Evolutionary conservation across 1,140 invertebrate species (phyloP).

Genomic region (Chlorops oryzae): DNA sequence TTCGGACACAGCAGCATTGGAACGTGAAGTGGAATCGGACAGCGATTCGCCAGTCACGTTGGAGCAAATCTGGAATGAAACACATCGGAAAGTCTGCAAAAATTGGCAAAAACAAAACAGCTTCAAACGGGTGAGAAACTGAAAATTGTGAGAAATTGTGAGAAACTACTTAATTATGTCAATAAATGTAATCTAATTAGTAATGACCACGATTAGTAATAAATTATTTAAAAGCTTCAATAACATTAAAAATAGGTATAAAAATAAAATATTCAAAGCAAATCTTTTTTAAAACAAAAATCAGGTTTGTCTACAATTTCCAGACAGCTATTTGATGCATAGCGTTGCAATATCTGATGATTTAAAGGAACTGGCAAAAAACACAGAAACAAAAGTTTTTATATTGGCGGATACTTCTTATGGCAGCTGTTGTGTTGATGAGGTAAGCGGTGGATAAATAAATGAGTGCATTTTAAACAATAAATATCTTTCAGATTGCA

Average conservation of each 20-base stretch:
- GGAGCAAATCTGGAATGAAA: slow-evolving; percentile 45
- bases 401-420: slow-evolving; percentile 90
- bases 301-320: slow-evolving; percentile 87
- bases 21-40: slow-evolving; percentile 26
- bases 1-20: slow-evolving; percentile 31
- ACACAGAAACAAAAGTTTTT: slow-evolving; percentile 62
- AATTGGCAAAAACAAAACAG: slow-evolving; percentile 63
- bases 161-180: slow-evolving; percentile 21
- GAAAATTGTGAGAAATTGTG: no score
- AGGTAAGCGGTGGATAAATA: slow-evolving; percentile 50
- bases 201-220: no score
- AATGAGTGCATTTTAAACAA: neutral
- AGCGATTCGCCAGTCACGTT: slow-evolving; percentile 12
- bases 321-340: slow-evolving; percentile 70
- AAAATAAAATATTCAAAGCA: no score
- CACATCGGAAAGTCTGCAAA: slow-evolving; percentile 53
- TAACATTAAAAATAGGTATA: no score
- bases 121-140: slow-evolving; percentile 62
- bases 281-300: slow-evolving; percentile 6
- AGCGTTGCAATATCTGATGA: slow-evolving; percentile 61
- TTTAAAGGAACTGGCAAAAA: slow-evolving; percentile 52
- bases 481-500: slow-evolving; percentile 47
- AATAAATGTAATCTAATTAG: no score
- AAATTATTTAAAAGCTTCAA: no score
- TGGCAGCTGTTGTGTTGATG: slow-evolving; percentile 92